Conservation (phyloP, 2,113 vertebrate genomes). For the Vulpes lagopus region DNA sequence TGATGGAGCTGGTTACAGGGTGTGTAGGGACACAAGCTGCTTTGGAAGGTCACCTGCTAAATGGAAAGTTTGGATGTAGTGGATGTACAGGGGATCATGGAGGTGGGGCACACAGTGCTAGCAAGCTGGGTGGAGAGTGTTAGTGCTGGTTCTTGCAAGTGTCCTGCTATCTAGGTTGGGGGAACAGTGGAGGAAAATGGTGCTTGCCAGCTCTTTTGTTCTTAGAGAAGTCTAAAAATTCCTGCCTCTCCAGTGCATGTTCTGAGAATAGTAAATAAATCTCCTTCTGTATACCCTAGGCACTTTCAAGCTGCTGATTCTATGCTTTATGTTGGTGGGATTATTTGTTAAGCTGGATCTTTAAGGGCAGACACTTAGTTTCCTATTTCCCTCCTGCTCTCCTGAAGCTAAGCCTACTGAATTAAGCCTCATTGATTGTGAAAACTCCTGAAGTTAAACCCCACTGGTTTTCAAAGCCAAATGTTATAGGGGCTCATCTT, state of each 20-base stretch:
- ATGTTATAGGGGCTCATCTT: neutral
- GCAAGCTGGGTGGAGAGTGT: neutral
- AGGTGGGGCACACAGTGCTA: neutral
- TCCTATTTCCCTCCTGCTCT: neutral
- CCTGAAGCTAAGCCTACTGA: neutral
- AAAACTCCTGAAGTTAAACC: neutral
- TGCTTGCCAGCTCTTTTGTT: neutral
- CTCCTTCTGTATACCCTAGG: neutral
- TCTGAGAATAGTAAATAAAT: neutral
- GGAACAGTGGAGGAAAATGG: neutral
- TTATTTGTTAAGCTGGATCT: neutral
- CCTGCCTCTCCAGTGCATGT: neutral
- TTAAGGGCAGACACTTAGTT: neutral
- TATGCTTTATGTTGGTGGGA: neutral
- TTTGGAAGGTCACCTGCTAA: neutral
- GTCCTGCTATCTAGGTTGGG: neutral
- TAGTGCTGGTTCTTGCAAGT: neutral
- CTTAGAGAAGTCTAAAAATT: neutral
- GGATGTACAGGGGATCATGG: neutral
- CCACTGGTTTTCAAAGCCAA: neutral
- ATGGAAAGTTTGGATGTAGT: neutral
- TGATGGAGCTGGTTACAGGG: neutral
- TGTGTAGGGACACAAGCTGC: neutral
- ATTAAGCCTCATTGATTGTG: neutral
- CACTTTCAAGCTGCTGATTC: neutral